Conservation (phyloP, 2,113 vertebrate genomes). For the Datnioides undecimradiatus region DNA sequence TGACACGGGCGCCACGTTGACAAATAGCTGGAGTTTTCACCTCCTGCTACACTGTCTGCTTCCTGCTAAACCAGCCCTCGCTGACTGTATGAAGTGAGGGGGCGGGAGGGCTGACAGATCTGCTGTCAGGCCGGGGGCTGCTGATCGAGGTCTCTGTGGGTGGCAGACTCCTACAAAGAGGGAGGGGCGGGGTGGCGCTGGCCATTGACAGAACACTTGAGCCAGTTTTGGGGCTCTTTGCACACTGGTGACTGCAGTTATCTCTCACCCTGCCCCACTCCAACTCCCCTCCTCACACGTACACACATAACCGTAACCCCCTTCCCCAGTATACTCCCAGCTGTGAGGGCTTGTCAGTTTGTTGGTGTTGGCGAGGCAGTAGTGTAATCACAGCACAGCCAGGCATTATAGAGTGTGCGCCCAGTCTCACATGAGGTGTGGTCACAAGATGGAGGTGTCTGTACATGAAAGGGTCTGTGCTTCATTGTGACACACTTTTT, state of each 20-base stretch:
- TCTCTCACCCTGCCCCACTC: slow-evolving; percentile 21
- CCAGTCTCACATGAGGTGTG: slow-evolving; percentile 20
- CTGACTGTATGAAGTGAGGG: slow-evolving; percentile 79
- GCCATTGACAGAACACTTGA: slow-evolving; percentile 59
- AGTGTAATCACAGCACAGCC: slow-evolving; percentile 48
- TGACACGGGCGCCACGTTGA: slow-evolving; percentile 87
- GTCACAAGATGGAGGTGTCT: slow-evolving; percentile 9
- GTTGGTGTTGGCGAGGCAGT: slow-evolving; percentile 50
- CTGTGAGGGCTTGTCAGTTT: slow-evolving; percentile 75
- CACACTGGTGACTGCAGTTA: slow-evolving; percentile 32
- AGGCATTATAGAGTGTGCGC: slow-evolving; percentile 13
- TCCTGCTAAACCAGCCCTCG: slow-evolving; percentile 79
- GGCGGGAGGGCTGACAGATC: slow-evolving; percentile 80
- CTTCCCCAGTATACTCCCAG: slow-evolving; percentile 30
- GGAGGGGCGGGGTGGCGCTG: slow-evolving; percentile 54
- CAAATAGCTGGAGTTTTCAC: slow-evolving; percentile 89
- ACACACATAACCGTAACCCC: not conserved
- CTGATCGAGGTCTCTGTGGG: slow-evolving; percentile 85
- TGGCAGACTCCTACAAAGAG: slow-evolving; percentile 75
- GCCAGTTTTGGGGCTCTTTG: slow-evolving; percentile 40
- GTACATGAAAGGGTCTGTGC: slow-evolving; percentile 4
- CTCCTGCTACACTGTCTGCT: slow-evolving; percentile 86
- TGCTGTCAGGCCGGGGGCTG: slow-evolving; percentile 81
- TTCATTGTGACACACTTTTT: not conserved
- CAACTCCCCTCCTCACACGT: not conserved